These are phyloP conservation scores for Drosophila neonasuta DNA, from an alignment of 2,888 invertebrate species.

Conservation along the genomic window DNA sequence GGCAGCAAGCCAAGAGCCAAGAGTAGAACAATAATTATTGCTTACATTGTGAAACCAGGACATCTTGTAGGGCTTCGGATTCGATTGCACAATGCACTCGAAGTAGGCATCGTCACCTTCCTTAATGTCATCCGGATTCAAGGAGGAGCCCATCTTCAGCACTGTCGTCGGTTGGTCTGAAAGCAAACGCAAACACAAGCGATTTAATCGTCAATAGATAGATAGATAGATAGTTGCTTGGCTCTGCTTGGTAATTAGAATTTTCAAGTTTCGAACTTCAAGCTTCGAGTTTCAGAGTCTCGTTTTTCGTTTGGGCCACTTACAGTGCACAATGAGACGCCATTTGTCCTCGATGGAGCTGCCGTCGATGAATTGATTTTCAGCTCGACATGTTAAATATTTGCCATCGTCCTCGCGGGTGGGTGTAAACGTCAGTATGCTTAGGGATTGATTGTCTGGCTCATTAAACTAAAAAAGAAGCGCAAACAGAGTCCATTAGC, in stretches of 20 bases:
- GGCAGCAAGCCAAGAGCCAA: constrained; percentile 14
- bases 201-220: constrained; percentile 10
- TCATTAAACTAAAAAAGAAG: constrained; percentile 87
- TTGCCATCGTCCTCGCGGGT: constrained; percentile 94
- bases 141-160: constrained; percentile 91
- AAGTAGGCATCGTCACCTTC: constrained; percentile 95
- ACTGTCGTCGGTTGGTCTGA: constrained; percentile 91
- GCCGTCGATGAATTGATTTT: constrained; percentile 92
- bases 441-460: constrained; percentile 91
- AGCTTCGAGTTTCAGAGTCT: too few species aligned
- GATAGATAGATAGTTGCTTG: not conserved
- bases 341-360: constrained; percentile 93
- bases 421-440: constrained; percentile 91
- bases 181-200: constrained; percentile 1
- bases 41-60: constrained; percentile 95
- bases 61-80: constrained; percentile 92
- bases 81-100: constrained; percentile 92
- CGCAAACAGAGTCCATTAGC: constrained; percentile 74
- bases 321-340: constrained; percentile 93
- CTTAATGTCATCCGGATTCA: constrained; percentile 93
- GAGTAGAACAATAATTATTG: constrained; percentile 73
- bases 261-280: not conserved
- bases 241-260: constrained; percentile 52
- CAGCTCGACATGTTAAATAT: constrained; percentile 93
- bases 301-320: constrained; percentile 82